These are phyloP conservation scores for Phenganax stokvisi DNA, from an alignment of 92 coral and sea anemone species.

Conservation along the genomic window DNA sequence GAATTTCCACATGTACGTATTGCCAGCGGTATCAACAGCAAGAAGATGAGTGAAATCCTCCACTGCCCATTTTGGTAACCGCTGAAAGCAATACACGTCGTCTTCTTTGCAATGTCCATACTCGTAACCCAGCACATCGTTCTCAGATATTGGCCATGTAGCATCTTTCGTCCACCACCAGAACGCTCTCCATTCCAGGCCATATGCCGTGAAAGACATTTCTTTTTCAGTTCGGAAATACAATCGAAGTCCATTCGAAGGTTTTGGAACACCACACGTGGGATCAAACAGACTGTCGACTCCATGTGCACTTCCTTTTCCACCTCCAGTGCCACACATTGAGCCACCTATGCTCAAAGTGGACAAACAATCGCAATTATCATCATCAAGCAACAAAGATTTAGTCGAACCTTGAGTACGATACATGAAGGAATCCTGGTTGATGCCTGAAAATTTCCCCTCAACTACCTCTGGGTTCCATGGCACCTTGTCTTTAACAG, in stretches of 20 bases:
- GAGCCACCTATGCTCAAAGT: conserved; percentile 53
- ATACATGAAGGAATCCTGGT: conserved; percentile 63
- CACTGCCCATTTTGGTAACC: conserved; percentile 49
- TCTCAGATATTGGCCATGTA: conserved; percentile 45
- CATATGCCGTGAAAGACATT: conserved; percentile 47
- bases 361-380: conserved; percentile 64
- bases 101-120: conserved; percentile 46
- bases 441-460: conserved; percentile 43
- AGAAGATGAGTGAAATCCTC: conserved; percentile 45
- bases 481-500: conserved; percentile 38
- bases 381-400: conserved; percentile 64
- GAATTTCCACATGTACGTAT: conserved; percentile 53
- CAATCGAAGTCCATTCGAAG: conserved; percentile 42
- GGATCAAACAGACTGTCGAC: conserved; percentile 57
- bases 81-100: conserved; percentile 55
- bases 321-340: conserved; percentile 27
- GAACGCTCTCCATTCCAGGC: conserved; percentile 53
- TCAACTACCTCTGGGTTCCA: conserved; percentile 60
- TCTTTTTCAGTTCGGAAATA: conserved; percentile 37
- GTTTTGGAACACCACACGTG: conserved; percentile 46
- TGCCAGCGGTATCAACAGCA: conserved; percentile 56
- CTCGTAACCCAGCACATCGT: conserved; percentile 47
- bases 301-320: conserved; percentile 42
- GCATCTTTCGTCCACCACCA: conserved; percentile 67
- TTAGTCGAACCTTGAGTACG: conserved; percentile 43